A percentile compares a stretch with the other conserved stretches of the same genome.
phyloP scores from a whole-genome alignment of 1,140 invertebrate genomes.

The Polypedilum vanderplanki region DNA sequence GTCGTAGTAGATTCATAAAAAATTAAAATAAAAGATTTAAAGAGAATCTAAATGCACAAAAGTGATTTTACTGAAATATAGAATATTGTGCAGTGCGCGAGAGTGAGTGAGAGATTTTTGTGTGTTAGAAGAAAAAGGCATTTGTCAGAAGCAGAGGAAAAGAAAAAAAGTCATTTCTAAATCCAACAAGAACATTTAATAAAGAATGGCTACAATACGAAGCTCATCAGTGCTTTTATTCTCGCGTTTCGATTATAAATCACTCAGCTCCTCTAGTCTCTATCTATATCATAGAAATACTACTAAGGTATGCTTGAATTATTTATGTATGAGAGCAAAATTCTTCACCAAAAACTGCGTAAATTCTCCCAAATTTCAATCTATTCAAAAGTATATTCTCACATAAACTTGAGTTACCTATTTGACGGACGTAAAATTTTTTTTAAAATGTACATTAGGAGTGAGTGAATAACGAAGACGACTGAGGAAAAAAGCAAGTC shows the following conservation, averaged over 20 bases:
- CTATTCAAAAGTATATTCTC: not conserved
- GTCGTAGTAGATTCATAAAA: not conserved
- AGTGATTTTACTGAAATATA: not conserved
- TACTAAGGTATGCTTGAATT: not conserved
- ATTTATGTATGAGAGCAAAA: not conserved
- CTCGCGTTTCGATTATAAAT: slow-evolving; percentile 24
- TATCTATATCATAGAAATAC: slow-evolving; percentile 16
- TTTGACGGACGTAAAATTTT: too few relatives aligned
- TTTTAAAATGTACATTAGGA: too few relatives aligned
- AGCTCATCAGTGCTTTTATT: slow-evolving; percentile 1
- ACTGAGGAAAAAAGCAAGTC: too few relatives aligned
- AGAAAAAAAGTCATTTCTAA: not conserved
- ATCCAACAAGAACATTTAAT: not conserved
- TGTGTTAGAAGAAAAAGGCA: not conserved
- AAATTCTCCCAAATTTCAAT: not conserved
- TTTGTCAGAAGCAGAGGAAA: not conserved
- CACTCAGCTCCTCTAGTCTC: slow-evolving; percentile 4
- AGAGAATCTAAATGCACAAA: not conserved
- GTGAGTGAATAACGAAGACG: too few relatives aligned
- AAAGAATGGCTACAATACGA: slow-evolving; percentile 25
- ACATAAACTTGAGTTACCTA: not conserved
- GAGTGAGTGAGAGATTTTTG: not conserved
- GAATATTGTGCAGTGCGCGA: not conserved
- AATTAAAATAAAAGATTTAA: not conserved
- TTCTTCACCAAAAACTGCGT: not conserved